A percentile compares a stretch with the other conserved stretches of the same genome.
These are phyloP conservation scores for Donacobius atricapilla DNA, from an alignment of 2,113 vertebrate genomes.

Conservation along the genomic window DNA sequence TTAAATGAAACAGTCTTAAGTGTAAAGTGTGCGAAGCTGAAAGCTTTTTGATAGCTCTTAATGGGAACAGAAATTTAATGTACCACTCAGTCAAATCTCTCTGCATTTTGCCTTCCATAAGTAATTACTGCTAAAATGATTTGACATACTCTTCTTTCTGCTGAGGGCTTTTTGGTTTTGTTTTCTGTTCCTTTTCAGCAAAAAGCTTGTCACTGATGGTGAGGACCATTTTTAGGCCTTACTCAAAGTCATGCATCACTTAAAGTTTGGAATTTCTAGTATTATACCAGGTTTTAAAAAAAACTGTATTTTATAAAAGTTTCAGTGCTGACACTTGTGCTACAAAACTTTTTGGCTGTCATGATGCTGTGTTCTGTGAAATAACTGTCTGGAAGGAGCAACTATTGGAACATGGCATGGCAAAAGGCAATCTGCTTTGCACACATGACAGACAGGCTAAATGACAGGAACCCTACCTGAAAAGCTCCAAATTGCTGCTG, in stretches of 20 bases:
- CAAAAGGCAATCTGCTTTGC: background rate
- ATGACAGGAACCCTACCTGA: background rate
- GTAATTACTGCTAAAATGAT: background rate
- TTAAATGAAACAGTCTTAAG: background rate
- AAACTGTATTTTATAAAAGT: background rate
- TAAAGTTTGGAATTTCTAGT: background rate
- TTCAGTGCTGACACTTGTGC: background rate
- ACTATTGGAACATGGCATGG: accelerated
- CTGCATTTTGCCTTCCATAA: background rate
- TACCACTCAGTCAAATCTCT: background rate
- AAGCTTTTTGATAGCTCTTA: conserved; percentile 19
- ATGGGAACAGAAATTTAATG: background rate
- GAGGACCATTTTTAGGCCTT: background rate
- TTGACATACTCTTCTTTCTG: background rate
- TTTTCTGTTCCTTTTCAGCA: background rate
- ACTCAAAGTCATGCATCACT: background rate
- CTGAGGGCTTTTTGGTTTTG: background rate
- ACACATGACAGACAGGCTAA: background rate
- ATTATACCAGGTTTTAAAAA: background rate
- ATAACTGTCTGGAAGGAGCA: background rate
- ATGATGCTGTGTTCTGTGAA: background rate
- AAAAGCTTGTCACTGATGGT: background rate
- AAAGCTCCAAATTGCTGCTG: background rate
- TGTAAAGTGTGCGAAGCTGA: background rate
- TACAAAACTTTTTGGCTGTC: background rate